Evolutionary conservation across 2,888 invertebrate genomes (phyloP).

Genomic region (Cantharis nigra): DNA sequence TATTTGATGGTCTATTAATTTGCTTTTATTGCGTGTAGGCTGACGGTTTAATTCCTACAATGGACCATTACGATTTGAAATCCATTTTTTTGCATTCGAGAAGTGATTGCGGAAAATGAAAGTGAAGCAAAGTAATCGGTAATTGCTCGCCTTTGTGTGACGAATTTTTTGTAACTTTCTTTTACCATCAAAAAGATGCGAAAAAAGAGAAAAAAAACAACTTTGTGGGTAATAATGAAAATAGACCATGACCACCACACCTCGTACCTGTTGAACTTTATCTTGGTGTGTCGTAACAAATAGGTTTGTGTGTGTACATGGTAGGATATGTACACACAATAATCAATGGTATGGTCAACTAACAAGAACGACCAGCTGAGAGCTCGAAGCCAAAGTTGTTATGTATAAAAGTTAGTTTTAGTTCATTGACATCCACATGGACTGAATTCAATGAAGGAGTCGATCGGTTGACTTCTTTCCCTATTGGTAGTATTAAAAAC

Average conservation of each 20-base stretch:
- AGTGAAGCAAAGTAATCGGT: not conserved
- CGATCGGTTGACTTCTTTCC: slow-evolving; percentile 7
- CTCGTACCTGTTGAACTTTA: slow-evolving; percentile 4
- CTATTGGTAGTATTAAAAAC: not conserved
- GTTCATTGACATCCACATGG: slow-evolving; percentile 11
- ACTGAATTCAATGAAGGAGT: slow-evolving; percentile 1
- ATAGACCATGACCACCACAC: slow-evolving; percentile 13
- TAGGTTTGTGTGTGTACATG: slow-evolving; percentile 6
- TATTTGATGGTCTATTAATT: too few relatives aligned
- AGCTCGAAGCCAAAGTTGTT: not conserved
- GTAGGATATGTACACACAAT: slow-evolving; percentile 1
- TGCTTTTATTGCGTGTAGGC: too few relatives aligned
- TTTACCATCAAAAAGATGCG: not conserved
- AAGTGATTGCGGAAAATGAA: not conserved
- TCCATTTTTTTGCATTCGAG: not conserved
- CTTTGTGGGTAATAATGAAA: not conserved
- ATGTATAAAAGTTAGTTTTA: slow-evolving; percentile 7
- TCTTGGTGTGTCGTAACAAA: slow-evolving; percentile 10
- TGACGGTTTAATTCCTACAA: too few relatives aligned
- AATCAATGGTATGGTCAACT: slow-evolving; percentile 4
- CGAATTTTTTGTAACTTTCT: not conserved
- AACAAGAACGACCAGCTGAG: slow-evolving; percentile 11
- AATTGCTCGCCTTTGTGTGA: not conserved
- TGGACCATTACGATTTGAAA: too few relatives aligned
- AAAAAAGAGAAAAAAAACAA: not conserved